Percentiles rank a stretch among this genome's conserved stretches.
phyloP scores from a whole-genome alignment of 2,888 invertebrate species.

The Drosophila leonis region DNA sequence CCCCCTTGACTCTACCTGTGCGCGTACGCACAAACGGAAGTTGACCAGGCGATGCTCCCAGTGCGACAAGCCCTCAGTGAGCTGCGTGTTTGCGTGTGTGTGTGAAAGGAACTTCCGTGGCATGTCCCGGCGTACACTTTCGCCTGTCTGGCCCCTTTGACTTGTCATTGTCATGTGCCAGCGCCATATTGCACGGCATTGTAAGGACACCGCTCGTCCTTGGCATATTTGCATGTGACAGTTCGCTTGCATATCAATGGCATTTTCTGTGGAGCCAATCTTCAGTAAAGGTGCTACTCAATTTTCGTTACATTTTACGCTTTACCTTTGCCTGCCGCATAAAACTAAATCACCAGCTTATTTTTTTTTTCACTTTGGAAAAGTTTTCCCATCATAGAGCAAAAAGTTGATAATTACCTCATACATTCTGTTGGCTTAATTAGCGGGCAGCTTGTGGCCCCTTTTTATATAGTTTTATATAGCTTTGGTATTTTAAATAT shows the following conservation, averaged over 20 bases:
- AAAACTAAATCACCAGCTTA: slow-evolving; percentile 31
- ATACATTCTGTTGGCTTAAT: slow-evolving; percentile 51
- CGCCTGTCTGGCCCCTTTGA: slow-evolving; percentile 55
- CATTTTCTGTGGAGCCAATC: slow-evolving; percentile 29
- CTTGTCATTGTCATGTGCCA: slow-evolving; percentile 69
- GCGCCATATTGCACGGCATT: slow-evolving; percentile 27
- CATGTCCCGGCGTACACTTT: slow-evolving; percentile 57
- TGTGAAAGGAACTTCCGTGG: slow-evolving; percentile 66
- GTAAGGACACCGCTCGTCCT: slow-evolving; percentile 29
- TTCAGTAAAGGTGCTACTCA: slow-evolving; percentile 37
- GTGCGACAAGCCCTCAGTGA: slow-evolving; percentile 14
- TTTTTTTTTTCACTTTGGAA: background rate
- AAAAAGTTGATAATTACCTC: slow-evolving; percentile 63
- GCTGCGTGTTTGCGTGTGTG: slow-evolving; percentile 2
- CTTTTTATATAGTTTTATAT: background rate
- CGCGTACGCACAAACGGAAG: slow-evolving; percentile 48
- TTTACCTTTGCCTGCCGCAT: slow-evolving; percentile 5
- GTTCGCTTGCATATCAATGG: slow-evolving; percentile 70
- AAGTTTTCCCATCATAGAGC: slow-evolving; percentile 45
- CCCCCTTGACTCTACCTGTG: background rate
- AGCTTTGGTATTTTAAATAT: background rate
- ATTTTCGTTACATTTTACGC: slow-evolving; percentile 27
- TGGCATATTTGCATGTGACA: slow-evolving; percentile 70
- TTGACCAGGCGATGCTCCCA: slow-evolving; percentile 62
- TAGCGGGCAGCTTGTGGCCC: slow-evolving; percentile 29